Base-by-base conservation (phyloP, 1,140 invertebrate genomes). In the Drosophila bifasciata region DNA sequence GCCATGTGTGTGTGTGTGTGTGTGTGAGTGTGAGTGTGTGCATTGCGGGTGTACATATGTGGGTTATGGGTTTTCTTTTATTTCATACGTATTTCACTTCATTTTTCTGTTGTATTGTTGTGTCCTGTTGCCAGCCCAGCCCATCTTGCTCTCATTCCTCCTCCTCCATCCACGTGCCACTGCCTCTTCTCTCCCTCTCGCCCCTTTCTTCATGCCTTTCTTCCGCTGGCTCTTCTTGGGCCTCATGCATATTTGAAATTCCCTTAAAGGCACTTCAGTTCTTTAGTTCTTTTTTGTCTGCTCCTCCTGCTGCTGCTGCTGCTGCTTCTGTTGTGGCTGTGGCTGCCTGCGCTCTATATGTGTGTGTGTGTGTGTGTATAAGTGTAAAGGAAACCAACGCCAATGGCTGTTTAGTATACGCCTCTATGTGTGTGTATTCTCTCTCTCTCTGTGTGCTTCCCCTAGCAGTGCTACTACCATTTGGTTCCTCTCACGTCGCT, bases 241-340 rank as follows among this genome's bases (percentile, higher is more conserved):
- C 55, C 71, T 88, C 84, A 88, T 88, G 83, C 84, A 88, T 88
- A 88, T 88, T 88, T 88, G 62, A 88, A 78, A 83, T 86, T 86
- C 83, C 83, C 83, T 88, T 88, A 88, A 88, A 88, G 84, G 78
- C 83, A 88, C 84, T 88, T 88, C 63, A 79, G 83, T 83, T 76
- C 70, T 83, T 76, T 68, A 62, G 61, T 78, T 64, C 55, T 60
- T 79, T 52, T 55, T 72, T 51, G 40, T 36, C 25, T 69, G n/a
- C n/a, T n/a, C n/a, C n/a, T n/a, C 19, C 58, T 69, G 52, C 43
- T 79, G 11, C 46, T 60, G 32, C 23, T 25, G 23, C 58, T 76
- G 16, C 60, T 56, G 43, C 36, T 79, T 23, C 32, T 70, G 17
- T 56, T 66, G 57, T 40, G 76, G 13, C 48, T 58, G 32, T 60